phyloP scores from a whole-genome alignment of 2,797 vertebrate genomes.

The Enteromius anoplus region DNA sequence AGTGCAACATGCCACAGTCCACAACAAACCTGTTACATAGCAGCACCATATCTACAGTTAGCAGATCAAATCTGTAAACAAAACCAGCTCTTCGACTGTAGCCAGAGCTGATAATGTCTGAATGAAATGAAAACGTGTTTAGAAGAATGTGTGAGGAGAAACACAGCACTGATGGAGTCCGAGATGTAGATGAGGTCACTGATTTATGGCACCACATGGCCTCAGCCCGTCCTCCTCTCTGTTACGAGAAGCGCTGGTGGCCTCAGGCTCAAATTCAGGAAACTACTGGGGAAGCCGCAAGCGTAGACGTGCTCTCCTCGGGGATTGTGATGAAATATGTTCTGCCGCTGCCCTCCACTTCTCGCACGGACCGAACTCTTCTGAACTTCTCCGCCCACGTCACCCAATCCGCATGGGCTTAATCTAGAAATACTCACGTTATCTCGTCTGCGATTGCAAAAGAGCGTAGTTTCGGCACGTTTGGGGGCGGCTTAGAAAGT shows the following conservation, averaged over 20 bases:
- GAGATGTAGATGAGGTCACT: conserved; percentile 18
- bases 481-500: conserved; percentile 42
- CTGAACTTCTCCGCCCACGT: not conserved
- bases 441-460: conserved; percentile 18
- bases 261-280: conserved; percentile 48
- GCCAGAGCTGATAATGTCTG: not conserved
- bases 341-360: not conserved
- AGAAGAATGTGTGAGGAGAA: conserved; percentile 19
- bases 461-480: not conserved
- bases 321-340: conserved; percentile 29
- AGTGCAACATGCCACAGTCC: not conserved
- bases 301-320: conserved; percentile 20
- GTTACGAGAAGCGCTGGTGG: conserved; percentile 15
- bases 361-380: not conserved
- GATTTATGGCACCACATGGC: conserved; percentile 29
- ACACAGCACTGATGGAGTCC: conserved; percentile 6
- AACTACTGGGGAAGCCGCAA: conserved; percentile 44
- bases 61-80: not conserved
- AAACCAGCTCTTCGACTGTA: conserved; percentile 31
- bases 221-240: not conserved
- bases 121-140: not conserved
- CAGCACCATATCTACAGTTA: conserved; percentile 12
- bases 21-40: conserved; percentile 35
- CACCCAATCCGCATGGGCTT: conserved; percentile 16
- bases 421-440: conserved; percentile 1